Evolutionary conservation across 1,140 invertebrate species (phyloP), one percentile per base, ranked within the genome.

Genomic region (Rhopalosiphum maidis): DNA sequence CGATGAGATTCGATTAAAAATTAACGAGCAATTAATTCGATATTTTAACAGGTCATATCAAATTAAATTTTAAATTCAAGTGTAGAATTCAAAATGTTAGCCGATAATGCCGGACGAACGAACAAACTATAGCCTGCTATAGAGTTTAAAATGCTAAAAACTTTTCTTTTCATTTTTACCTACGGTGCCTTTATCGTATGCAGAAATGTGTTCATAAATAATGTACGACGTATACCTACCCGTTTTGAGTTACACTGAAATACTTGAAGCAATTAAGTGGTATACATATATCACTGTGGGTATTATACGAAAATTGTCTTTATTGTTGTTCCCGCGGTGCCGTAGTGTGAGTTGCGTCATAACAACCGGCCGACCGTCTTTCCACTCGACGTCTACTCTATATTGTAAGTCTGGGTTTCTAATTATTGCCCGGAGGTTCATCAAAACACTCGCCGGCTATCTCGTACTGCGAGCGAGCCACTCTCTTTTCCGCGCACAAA

Each of bases 401-500:
- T 1, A 37, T 37, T 46, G 55, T n/a, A 48, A 68, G 89, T 43
- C 37, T 23, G 55, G 37, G 37, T 68, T 68, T 90, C 54, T 60
- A 90, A 90, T 90, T 90, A 90, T n/a, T 46, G 89, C 89, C 6
- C 89, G 15, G 55, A n/a, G 89, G 54, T 60, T 90, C 89, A 90
- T 90, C 54, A 90, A 68, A 90, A 90, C 88, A 25, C 35, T 30
- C n/a, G n/a, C 88, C 11, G 9, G 41, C 30, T 54, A 54, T 11
- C 87, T 7, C 46, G 41, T 41, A 37, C 41, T 86, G 5, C 41
- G 4, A 46, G 30, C 11, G 5, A 2, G 3, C 11, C 85, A n/a
- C 85, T 41, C 85, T 86, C 22, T 86, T 46, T 86, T 46, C 2
- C 85, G 0, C 25, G 46, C 25, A 46, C 41, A 86, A 46, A 86